A percentile compares a stretch with the other conserved stretches of the same genome.
Conservation (phyloP, 2,113 vertebrate species). For the Pangasianodon gigas region DNA sequence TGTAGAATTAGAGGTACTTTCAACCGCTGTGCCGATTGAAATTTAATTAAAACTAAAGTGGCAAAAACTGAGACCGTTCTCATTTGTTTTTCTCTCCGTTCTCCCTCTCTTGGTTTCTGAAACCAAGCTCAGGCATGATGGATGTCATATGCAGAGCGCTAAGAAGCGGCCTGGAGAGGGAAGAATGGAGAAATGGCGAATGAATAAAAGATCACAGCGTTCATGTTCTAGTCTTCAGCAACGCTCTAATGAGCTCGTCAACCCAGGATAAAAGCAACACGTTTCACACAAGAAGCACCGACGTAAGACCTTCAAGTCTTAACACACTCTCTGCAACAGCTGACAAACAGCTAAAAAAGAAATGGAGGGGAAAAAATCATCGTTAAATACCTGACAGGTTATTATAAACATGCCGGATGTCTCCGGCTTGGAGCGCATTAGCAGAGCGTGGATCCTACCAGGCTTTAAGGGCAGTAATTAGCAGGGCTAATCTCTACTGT, state of each 20-base stretch:
- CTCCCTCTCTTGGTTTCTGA: neutral
- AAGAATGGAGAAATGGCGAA: slow-evolving; percentile 49
- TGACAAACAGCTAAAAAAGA: neutral
- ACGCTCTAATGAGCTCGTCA: slow-evolving; percentile 32
- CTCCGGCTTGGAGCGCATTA: neutral
- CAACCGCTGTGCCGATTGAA: slow-evolving; percentile 12
- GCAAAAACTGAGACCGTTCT: neutral
- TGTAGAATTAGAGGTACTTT: slow-evolving; percentile 23
- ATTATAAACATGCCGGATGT: slow-evolving; percentile 3
- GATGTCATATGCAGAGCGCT: slow-evolving; percentile 64
- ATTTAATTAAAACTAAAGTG: slow-evolving; percentile 37
- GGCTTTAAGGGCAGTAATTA: slow-evolving; percentile 64
- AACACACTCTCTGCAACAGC: neutral
- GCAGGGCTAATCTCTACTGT: slow-evolving; percentile 72
- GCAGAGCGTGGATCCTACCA: neutral
- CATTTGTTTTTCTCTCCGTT: neutral
- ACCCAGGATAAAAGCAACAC: neutral
- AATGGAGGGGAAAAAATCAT: neutral
- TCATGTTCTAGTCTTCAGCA: slow-evolving; percentile 17
- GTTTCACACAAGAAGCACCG: neutral
- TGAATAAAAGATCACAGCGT: slow-evolving; percentile 72
- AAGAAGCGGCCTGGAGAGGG: slow-evolving; percentile 57
- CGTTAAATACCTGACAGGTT: slow-evolving; percentile 8
- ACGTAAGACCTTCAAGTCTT: neutral
- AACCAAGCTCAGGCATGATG: slow-evolving; percentile 62